Base-by-base conservation (phyloP, 2,113 vertebrate species). In the Cromileptes altivelis region DNA sequence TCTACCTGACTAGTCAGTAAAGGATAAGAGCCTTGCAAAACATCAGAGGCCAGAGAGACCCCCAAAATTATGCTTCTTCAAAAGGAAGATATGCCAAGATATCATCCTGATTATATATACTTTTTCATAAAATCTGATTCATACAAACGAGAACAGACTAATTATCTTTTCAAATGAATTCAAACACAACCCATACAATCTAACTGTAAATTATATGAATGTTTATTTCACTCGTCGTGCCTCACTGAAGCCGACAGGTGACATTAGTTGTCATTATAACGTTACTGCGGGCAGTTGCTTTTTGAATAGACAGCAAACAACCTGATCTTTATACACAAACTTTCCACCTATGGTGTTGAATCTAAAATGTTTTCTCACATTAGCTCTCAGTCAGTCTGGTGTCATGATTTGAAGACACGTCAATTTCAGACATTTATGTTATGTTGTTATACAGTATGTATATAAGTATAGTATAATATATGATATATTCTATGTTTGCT, bases 1-100 rank as follows among this genome's bases (percentile, higher is more conserved):
- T 76, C 56, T 74, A 75, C 69, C 17, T 47, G 67, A 69, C 27
- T 17, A n/a, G 27, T 62, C 23, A 13, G 47, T 19, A 9, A 23
- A 78, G 5, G 15, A 73, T 78, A 72, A 56, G 33, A 55, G 52
- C 53, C 17, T 11, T 3, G 8, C 40, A 25, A 72, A 30, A 70
- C 21, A 63, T 11, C 4, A 19, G 3, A 25, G 67, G 15, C 57
- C 23, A 19, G 18, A 52, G 18, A 73, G 17, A 70, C 1, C 21
- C 9, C 18, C 8, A 70, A 19, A 56, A 27, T 15, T 4, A 49
- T 40, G 25, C 71, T 53, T 49, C 18, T 42, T 40, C 19, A 79
- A 40, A 64, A 15, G 23, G n/a, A 61, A 49, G 9, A 25, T 56
- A 11, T 65, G 40, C 6, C n/a, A 56, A 40, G 9, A 25, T 56